Evolutionary conservation across 2,888 invertebrate genomes (phyloP).

Genomic region (Drosophila stalkeri): DNA sequence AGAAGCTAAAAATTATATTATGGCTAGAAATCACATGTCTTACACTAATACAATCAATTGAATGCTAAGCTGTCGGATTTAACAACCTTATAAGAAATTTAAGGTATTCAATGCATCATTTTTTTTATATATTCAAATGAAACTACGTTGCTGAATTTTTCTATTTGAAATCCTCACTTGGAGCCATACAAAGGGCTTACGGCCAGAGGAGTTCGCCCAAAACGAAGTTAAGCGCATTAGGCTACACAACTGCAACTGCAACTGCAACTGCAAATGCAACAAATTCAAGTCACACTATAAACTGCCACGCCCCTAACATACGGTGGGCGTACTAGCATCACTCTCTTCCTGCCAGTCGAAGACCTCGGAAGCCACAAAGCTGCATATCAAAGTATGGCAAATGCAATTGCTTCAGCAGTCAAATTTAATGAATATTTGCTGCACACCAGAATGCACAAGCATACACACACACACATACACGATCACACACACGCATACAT

Average conservation of each 20-base stretch:
- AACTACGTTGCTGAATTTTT: slow-evolving; percentile 19
- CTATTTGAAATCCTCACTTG: slow-evolving; percentile 24
- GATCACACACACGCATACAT: slow-evolving; percentile 14
- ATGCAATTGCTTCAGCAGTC: slow-evolving; percentile 56
- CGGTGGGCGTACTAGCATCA: not conserved
- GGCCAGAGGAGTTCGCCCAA: slow-evolving; percentile 27
- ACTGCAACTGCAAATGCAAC: slow-evolving; percentile 41
- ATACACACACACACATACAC: slow-evolving; percentile 20
- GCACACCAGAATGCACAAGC: slow-evolving; percentile 8
- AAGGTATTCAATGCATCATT: not conserved
- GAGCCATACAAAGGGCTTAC: slow-evolving; percentile 18
- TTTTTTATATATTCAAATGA: slow-evolving; percentile 8
- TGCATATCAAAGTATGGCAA: slow-evolving; percentile 46
- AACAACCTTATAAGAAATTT: not conserved
- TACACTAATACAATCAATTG: not conserved
- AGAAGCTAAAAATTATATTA: not conserved
- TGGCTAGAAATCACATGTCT: not conserved
- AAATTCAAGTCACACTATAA: slow-evolving; percentile 53
- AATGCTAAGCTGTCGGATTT: slow-evolving; percentile 3
- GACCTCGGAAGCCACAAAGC: slow-evolving; percentile 39
- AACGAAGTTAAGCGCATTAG: slow-evolving; percentile 54
- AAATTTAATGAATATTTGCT: slow-evolving; percentile 57
- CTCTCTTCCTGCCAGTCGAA: not conserved
- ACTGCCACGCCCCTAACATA: slow-evolving; percentile 6
- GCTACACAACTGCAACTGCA: slow-evolving; percentile 37